phyloP scores from a whole-genome alignment of 1,140 invertebrate genomes.

The Lineus longissimus region DNA sequence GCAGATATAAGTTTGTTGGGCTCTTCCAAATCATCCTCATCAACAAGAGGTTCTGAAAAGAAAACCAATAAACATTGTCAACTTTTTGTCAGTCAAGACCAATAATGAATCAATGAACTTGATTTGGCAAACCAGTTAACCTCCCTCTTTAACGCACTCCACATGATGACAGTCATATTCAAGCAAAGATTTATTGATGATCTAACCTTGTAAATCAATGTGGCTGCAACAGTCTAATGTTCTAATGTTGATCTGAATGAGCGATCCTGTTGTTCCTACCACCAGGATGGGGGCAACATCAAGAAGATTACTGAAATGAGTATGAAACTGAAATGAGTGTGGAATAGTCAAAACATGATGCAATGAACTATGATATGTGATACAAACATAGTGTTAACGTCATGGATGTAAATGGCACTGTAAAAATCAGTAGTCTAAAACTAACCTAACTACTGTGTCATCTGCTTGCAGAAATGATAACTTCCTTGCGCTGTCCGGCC shows the following conservation, averaged over 20 bases:
- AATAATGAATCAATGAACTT: too few relatives aligned
- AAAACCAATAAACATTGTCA: too few relatives aligned
- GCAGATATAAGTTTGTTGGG: conserved; percentile 18
- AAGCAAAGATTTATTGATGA: too few relatives aligned
- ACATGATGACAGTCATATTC: too few relatives aligned
- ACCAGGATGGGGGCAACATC: conserved; percentile 30
- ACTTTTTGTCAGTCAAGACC: too few relatives aligned
- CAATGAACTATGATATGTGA: too few relatives aligned
- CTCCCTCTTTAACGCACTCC: too few relatives aligned
- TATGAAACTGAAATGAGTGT: background rate
- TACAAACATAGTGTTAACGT: too few relatives aligned
- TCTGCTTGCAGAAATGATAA: conserved; percentile 23
- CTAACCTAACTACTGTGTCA: conserved; percentile 25
- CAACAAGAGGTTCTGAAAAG: background rate
- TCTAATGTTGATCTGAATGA: conserved; percentile 40
- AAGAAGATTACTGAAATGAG: conserved; percentile 22
- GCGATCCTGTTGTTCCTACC: conserved; percentile 35
- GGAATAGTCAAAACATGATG: too few relatives aligned
- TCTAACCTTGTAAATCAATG: background rate
- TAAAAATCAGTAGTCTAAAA: background rate
- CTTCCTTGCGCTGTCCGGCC: conserved; percentile 2
- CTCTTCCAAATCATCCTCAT: background rate
- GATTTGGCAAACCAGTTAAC: too few relatives aligned
- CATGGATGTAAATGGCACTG: too few relatives aligned
- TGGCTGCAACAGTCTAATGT: conserved; percentile 32